These are phyloP conservation scores for Cotesia congregata DNA, from an alignment of 2,888 invertebrate species.

Conservation along the genomic window DNA sequence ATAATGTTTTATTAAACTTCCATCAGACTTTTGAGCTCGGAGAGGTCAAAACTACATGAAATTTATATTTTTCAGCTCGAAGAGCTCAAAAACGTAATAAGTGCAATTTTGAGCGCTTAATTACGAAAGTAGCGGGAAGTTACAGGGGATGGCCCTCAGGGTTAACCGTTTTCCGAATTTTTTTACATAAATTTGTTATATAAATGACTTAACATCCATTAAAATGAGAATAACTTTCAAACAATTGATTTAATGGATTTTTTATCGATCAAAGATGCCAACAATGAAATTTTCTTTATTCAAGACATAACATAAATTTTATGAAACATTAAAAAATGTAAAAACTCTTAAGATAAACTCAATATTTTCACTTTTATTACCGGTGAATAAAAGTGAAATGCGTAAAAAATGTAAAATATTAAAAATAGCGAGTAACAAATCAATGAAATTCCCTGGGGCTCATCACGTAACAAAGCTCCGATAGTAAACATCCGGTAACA, in stretches of 20 bases:
- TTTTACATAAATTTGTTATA: background rate
- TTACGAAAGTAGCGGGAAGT: too few species aligned
- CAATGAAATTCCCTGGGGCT: conserved; percentile 44
- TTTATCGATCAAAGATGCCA: background rate
- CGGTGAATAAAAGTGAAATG: background rate
- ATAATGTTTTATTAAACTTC: too few species aligned
- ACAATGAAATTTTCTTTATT: background rate
- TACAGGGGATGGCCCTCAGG: too few species aligned
- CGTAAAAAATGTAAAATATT: conserved; percentile 12
- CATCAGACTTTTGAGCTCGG: too few species aligned
- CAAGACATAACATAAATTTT: background rate
- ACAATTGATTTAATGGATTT: background rate
- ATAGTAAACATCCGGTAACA: conserved; percentile 44
- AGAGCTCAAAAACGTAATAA: too few species aligned
- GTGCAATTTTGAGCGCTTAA: too few species aligned
- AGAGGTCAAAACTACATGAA: too few species aligned
- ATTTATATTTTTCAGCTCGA: too few species aligned
- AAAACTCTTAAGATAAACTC: background rate
- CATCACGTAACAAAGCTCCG: conserved; percentile 50
- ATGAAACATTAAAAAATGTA: background rate
- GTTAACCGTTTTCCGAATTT: too few species aligned
- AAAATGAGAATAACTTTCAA: background rate
- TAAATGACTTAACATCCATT: background rate
- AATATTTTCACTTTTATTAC: background rate
- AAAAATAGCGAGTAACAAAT: conserved; percentile 30